These are phyloP conservation scores for Liposcelis brunnea DNA, from an alignment of 2,888 invertebrate genomes.

Conservation along the genomic window DNA sequence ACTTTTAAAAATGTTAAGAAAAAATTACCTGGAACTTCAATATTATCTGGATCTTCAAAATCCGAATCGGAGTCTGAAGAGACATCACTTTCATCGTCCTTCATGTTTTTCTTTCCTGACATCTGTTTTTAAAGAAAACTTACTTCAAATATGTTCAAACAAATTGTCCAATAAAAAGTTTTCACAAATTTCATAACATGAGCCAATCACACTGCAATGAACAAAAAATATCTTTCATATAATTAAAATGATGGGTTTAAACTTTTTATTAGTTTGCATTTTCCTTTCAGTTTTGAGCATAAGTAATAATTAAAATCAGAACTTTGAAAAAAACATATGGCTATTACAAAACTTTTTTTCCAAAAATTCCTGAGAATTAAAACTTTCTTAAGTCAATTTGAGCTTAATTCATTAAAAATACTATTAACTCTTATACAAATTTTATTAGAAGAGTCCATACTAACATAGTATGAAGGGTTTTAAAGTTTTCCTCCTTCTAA, in stretches of 20 bases:
- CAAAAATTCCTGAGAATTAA: no score
- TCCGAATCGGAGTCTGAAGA: constrained; percentile 56
- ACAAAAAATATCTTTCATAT: constrained; percentile 10
- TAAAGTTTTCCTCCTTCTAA: no score
- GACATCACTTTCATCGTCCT: constrained; percentile 29
- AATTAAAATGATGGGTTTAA: no score
- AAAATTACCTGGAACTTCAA: constrained; percentile 67
- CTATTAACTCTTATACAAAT: no score
- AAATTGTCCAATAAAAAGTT: background rate
- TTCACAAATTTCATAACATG: constrained; percentile 11
- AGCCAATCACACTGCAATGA: constrained; percentile 14
- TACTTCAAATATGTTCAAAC: background rate
- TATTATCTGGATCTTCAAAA: constrained; percentile 80
- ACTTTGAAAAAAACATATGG: background rate
- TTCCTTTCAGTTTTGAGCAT: no score
- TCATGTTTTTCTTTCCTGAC: constrained; percentile 14
- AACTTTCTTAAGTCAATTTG: no score
- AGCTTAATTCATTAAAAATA: no score
- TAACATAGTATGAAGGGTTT: no score
- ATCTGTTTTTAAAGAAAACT: constrained; percentile 3
- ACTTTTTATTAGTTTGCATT: no score
- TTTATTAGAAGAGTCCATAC: no score
- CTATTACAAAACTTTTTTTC: background rate
- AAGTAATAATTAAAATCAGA: no score
- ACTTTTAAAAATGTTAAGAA: background rate